Evolutionary conservation across 2,113 vertebrate species (phyloP), one percentile per base, ranked within the genome.

Genomic region (Laterallus jamaicensis): DNA sequence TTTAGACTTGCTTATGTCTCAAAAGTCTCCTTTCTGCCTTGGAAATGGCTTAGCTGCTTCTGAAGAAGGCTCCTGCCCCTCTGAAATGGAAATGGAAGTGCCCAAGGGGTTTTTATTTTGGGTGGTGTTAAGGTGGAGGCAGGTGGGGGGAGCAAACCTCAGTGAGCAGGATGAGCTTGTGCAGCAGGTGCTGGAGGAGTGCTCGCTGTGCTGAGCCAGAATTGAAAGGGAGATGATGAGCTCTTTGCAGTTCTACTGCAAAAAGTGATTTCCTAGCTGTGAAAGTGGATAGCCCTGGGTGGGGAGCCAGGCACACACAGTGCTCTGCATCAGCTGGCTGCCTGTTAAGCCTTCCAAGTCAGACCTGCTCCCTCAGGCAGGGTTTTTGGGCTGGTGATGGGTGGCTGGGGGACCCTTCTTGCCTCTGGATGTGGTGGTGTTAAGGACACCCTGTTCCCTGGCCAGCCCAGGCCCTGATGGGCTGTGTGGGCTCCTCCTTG

Each of bases 81-180:
- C 21, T 49, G 49, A 49, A 22, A 49, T 4, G 56, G 2, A 2
- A 5, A 4, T 17, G 7, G 0, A 40, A 32, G 21, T 0, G 3
- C 6, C 13, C 49, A 49, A 11, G 18, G 44, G 18, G 47, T 5
- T 7, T 44, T 47, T 12, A 26, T 60, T 52, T 22, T 3, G 73
- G 50, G 21, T 3, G 8, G 1, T 14, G 1, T 4, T 9, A 25
- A 68, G 73, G 73, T 44, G 42, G 42, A 44, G 42, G 42, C 6
- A 44, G 42, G 42, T 16, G 42, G 42, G 14, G 42, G 42, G 42
- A 44, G 42, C 42, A 16, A 44, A 44, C 42, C 3, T 44, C 42
- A 44, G 16, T 6, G 15, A 44, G 42, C 42, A 15, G 6, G 15
- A 16, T 44, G 42, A 44, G 42, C 42, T 44, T 44, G 42, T 44